Evolutionary conservation across 2,888 invertebrate species (phyloP).

Genomic region (Pterostichus niger): DNA sequence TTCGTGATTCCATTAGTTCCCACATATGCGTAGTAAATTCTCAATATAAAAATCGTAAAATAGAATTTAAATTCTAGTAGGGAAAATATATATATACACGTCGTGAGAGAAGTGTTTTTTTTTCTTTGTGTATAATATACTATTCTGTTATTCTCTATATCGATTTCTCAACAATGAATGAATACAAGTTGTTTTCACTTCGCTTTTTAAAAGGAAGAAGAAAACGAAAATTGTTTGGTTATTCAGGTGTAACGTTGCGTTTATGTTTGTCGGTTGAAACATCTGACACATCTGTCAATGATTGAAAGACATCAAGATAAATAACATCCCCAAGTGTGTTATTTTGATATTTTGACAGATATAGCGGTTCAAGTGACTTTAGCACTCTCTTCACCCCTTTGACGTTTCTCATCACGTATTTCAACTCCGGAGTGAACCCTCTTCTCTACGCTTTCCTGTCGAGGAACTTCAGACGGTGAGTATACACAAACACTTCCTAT

Average conservation of each 20-base stretch:
- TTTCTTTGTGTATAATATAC: no score
- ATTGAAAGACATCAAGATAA: background rate
- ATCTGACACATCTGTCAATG: background rate
- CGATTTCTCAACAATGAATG: no score
- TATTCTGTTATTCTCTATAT: no score
- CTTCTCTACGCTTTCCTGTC: constrained; percentile 93
- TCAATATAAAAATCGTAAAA: no score
- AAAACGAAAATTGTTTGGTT: no score
- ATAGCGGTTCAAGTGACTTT: constrained; percentile 86
- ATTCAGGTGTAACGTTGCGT: background rate
- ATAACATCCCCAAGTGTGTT: background rate
- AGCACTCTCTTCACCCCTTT: constrained; percentile 90
- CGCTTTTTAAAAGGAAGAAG: background rate
- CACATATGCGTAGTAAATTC: no score
- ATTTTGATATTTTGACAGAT: constrained; percentile 71
- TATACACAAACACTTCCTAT: background rate
- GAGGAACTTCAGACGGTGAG: constrained; percentile 79
- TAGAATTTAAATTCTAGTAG: no score
- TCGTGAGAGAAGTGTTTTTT: no score
- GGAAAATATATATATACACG: no score
- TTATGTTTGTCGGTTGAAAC: background rate
- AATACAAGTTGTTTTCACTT: background rate
- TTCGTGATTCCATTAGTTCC: no score
- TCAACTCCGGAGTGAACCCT: constrained; percentile 95
- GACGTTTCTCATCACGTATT: constrained; percentile 92